Percentiles rank a stretch among this genome's conserved stretches.
Evolutionary conservation across 2,797 vertebrate genomes (phyloP).

Genomic region (Paratrypauchen microcephalus): DNA sequence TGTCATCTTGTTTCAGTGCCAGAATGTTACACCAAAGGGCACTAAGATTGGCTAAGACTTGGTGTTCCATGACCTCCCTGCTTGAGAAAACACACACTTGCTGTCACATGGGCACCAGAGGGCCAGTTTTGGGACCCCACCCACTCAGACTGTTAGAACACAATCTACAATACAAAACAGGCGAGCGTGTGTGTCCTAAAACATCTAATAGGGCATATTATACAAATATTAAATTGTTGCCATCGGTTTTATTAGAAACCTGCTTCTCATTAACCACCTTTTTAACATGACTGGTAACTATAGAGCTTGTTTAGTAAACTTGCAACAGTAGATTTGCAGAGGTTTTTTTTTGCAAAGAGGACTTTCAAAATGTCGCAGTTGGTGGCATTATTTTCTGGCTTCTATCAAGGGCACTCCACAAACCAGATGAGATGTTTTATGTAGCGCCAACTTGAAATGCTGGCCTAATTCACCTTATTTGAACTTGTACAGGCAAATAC

Average conservation of each 20-base stretch:
- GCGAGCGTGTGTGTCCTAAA: conserved; percentile 41
- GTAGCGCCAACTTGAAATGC: conserved; percentile 18
- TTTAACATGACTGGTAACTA: conserved; percentile 53
- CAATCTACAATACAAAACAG: conserved; percentile 46
- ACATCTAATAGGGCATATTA: conserved; percentile 14
- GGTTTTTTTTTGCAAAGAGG: conserved; percentile 7
- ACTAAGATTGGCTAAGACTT: no score
- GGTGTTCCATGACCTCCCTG: conserved; percentile 64
- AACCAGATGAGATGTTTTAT: conserved; percentile 28
- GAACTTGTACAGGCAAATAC: conserved; percentile 45
- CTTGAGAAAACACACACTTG: conserved; percentile 38
- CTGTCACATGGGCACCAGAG: conserved; percentile 19
- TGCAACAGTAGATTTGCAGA: background rate
- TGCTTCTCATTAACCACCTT: conserved; percentile 36
- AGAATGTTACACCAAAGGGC: no score
- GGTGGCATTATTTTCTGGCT: conserved; percentile 36
- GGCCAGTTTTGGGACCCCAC: conserved; percentile 18
- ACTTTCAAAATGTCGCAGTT: conserved; percentile 32
- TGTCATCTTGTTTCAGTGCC: conserved; percentile 49
- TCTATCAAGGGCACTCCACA: conserved; percentile 40
- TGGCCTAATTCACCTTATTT: conserved; percentile 21
- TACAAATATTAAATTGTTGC: background rate
- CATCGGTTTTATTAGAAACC: conserved; percentile 24
- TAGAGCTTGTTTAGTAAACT: conserved; percentile 41
- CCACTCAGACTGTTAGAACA: conserved; percentile 27